Evolutionary conservation across 2,888 invertebrate genomes (phyloP).

Genomic region (Melanotus villosus): DNA sequence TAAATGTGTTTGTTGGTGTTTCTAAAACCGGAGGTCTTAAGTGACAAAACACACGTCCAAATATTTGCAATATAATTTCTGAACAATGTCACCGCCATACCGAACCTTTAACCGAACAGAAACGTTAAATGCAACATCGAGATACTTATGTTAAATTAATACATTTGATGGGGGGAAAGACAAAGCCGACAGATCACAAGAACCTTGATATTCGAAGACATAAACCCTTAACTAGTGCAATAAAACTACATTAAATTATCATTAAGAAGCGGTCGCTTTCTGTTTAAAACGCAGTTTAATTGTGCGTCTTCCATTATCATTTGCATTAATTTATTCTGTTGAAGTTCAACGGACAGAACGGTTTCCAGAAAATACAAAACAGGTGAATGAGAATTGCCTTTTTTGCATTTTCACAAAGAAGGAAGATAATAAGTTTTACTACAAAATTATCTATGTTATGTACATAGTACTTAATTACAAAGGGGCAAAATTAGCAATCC

Average conservation of each 20-base stretch:
- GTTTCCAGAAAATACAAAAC: background rate
- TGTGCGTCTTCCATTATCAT: slow-evolving; percentile 38
- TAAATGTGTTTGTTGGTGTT: no score
- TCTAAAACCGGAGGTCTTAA: background rate
- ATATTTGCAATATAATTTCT: background rate
- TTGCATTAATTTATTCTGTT: slow-evolving; percentile 30
- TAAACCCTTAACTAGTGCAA: slow-evolving; percentile 44
- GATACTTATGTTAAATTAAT: slow-evolving; percentile 36
- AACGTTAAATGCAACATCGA: slow-evolving; percentile 5
- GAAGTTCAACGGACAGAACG: slow-evolving; percentile 30
- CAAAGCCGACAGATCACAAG: slow-evolving; percentile 34
- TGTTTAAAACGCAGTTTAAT: slow-evolving; percentile 47
- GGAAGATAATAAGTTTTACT: no score
- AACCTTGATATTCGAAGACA: slow-evolving; percentile 36
- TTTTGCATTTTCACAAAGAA: no score
- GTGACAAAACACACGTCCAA: background rate
- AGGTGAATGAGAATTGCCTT: background rate
- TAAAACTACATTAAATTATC: slow-evolving; percentile 47
- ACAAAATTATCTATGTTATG: no score
- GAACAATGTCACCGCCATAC: background rate
- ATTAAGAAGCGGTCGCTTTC: slow-evolving; percentile 42
- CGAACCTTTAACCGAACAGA: background rate
- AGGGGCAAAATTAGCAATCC: no score
- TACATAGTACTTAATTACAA: no score
- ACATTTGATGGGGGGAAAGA: slow-evolving; percentile 24